Percentiles rank a stretch among this genome's conserved stretches.
phyloP scores from a whole-genome alignment of 37 sponge, comb jelly and placozoan species.

The Geodia barretti region DNA sequence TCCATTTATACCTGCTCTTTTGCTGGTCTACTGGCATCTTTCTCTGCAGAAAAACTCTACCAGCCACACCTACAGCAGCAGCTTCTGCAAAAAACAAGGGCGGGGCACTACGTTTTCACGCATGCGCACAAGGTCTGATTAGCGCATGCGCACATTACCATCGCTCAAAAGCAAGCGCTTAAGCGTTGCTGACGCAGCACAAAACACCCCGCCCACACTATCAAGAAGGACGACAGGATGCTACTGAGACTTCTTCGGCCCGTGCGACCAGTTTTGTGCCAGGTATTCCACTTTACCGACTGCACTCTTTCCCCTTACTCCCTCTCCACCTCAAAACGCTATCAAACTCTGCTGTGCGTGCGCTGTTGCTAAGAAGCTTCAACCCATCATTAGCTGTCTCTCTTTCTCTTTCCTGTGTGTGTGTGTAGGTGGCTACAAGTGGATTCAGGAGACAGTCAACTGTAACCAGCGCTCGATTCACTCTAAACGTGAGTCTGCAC shows the following conservation, averaged over 20 bases:
- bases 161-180: not conserved
- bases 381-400: too few relatives aligned
- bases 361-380: too few relatives aligned
- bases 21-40: not conserved
- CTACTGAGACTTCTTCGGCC: not conserved
- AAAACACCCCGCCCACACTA: not conserved
- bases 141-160: not conserved
- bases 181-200: too few relatives aligned
- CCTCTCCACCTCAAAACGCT: too few relatives aligned
- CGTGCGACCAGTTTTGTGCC: not conserved
- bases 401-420: not conserved
- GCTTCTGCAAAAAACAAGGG: not conserved
- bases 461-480: slow-evolving; percentile 13
- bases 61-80: slow-evolving; percentile 18
- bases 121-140: not conserved
- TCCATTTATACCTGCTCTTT: too few relatives aligned
- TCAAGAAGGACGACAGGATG: not conserved
- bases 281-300: not conserved
- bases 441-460: slow-evolving; percentile 21
- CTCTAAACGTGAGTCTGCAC: slow-evolving; percentile 36
- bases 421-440: not conserved
- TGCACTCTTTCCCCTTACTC: not conserved
- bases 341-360: too few relatives aligned
- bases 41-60: not conserved
- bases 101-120: not conserved